phyloP scores from a whole-genome alignment of 2,113 vertebrate species.

The Lota lota region DNA sequence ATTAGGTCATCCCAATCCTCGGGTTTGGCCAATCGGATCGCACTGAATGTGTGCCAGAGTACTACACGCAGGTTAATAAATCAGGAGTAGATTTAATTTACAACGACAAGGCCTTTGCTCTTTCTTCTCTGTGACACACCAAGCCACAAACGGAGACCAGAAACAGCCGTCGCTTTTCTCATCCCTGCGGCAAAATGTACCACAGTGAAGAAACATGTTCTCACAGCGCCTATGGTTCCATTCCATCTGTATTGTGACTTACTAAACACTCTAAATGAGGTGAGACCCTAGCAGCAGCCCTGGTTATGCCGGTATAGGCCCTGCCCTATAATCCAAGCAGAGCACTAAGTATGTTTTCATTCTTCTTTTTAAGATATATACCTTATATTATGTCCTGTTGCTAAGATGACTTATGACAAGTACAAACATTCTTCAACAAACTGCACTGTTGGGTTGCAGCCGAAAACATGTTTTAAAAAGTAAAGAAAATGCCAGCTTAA shows the following conservation, averaged over 20 bases:
- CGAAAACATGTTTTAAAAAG: no score
- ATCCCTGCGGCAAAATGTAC: slow-evolving; percentile 27
- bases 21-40: slow-evolving; percentile 50
- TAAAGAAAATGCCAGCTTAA: slow-evolving; percentile 46
- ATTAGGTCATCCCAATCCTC: slow-evolving; percentile 35
- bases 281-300: slow-evolving; percentile 57
- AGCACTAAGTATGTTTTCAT: slow-evolving; percentile 43
- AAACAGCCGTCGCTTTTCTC: slow-evolving; percentile 31
- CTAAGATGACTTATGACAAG: slow-evolving; percentile 50
- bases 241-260: slow-evolving; percentile 44
- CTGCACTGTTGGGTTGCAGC: slow-evolving; percentile 51
- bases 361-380: slow-evolving; percentile 43
- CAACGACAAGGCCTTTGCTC: slow-evolving; percentile 38
- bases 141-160: neutral
- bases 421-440: slow-evolving; percentile 55
- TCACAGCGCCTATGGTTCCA: slow-evolving; percentile 17
- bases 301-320: slow-evolving; percentile 37
- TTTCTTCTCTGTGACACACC: slow-evolving; percentile 33
- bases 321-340: slow-evolving; percentile 44
- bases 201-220: slow-evolving; percentile 38
- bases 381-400: slow-evolving; percentile 50
- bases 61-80: slow-evolving; percentile 25
- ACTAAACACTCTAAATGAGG: slow-evolving; percentile 58
- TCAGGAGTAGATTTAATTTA: slow-evolving; percentile 47
- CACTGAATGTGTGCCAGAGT: slow-evolving; percentile 20